Percentiles rank a stretch among this genome's conserved stretches.
Evolutionary conservation across 2,888 invertebrate genomes (phyloP).

Genomic region (Synergus umbraculus): DNA sequence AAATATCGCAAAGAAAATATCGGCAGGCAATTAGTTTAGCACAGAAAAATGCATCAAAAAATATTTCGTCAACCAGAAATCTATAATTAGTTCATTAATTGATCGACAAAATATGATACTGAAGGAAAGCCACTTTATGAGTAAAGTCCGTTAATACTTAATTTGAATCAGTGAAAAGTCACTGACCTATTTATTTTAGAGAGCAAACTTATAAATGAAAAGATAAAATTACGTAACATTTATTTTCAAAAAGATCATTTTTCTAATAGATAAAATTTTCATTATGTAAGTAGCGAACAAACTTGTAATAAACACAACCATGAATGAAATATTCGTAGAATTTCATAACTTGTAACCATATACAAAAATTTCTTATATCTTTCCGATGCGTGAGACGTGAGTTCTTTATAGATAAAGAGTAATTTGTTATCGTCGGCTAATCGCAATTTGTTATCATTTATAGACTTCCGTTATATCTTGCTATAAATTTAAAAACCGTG

Average conservation of each 20-base stretch:
- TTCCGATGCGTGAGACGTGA: slow-evolving; percentile 58
- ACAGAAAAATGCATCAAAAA: not conserved
- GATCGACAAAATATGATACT: no score
- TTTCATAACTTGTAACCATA: slow-evolving; percentile 54
- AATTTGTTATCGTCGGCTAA: slow-evolving; percentile 51
- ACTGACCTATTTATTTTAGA: not conserved
- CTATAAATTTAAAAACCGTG: not conserved
- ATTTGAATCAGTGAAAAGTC: not conserved
- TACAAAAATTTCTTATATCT: slow-evolving; percentile 65
- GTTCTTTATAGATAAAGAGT: slow-evolving; percentile 64
- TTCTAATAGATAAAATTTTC: slow-evolving; percentile 4
- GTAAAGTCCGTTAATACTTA: not conserved
- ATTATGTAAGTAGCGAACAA: not conserved
- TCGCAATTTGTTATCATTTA: slow-evolving; percentile 46
- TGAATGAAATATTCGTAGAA: slow-evolving; percentile 54
- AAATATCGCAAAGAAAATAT: not conserved
- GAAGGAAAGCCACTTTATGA: no score
- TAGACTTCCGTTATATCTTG: not conserved
- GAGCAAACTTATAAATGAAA: not conserved
- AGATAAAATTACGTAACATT: not conserved
- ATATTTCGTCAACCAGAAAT: not conserved
- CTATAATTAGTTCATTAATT: no score
- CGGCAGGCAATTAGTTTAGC: not conserved
- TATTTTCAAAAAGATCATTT: not conserved
- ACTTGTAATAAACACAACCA: slow-evolving; percentile 34